Conservation (phyloP, 2,113 vertebrate species). For the Planiliza haematocheilus region DNA sequence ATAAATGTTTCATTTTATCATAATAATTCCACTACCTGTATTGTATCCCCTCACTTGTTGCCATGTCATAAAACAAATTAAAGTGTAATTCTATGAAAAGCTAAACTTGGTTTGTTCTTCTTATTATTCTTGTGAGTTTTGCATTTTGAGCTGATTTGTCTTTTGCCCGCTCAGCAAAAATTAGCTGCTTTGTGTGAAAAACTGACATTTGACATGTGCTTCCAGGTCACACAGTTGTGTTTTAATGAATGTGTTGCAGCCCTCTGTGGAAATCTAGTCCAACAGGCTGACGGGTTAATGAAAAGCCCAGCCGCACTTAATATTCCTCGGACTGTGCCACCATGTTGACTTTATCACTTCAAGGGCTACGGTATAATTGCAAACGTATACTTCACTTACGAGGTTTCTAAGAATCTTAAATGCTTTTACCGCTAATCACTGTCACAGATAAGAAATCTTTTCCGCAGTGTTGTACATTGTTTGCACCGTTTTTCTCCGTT, state of each 20-base stretch:
- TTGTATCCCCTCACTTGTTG: conserved; percentile 53
- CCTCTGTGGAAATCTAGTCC: conserved; percentile 29
- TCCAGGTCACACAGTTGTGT: conserved; percentile 14
- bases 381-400: background rate
- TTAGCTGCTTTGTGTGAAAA: conserved; percentile 5
- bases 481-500: background rate
- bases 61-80: conserved; percentile 64
- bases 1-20: conserved; percentile 72
- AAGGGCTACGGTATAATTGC: background rate
- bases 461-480: background rate
- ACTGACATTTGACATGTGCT: background rate
- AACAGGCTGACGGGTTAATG: conserved; percentile 61
- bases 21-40: conserved; percentile 72
- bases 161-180: conserved; percentile 6
- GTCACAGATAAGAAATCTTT: no score
- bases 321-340: conserved; percentile 56
- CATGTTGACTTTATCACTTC: conserved; percentile 42
- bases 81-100: conserved; percentile 58
- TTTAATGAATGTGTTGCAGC: conserved; percentile 39
- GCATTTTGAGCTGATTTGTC: background rate
- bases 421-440: background rate
- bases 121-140: background rate
- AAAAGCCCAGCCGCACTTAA: conserved; percentile 72
- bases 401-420: background rate
- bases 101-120: conserved; percentile 2